Evolutionary conservation across 1,140 invertebrate species (phyloP).

Genomic region (Saccostrea echinata): DNA sequence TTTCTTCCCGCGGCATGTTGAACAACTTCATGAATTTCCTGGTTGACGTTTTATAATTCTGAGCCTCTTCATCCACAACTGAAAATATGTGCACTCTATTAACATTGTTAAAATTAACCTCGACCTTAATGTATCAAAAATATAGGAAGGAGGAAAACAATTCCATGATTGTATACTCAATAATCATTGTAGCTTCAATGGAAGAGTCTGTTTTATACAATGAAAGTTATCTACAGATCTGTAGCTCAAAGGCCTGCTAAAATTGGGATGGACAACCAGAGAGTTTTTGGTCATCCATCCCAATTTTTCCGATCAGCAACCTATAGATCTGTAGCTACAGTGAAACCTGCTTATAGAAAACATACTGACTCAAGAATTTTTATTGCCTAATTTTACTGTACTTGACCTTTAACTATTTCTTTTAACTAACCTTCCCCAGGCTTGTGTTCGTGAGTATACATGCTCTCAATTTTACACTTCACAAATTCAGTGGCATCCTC

Average conservation of each 20-base stretch:
- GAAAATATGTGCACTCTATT: not conserved
- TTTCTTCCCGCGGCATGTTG: slow-evolving; percentile 94
- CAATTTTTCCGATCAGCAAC: too few relatives aligned
- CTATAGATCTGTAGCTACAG: too few relatives aligned
- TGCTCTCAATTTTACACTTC: slow-evolving; percentile 96
- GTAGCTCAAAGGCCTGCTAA: too few relatives aligned
- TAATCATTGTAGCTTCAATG: too few relatives aligned
- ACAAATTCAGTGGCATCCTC: slow-evolving; percentile 98
- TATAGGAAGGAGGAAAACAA: not conserved
- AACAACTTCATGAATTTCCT: slow-evolving; percentile 94
- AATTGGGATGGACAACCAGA: too few relatives aligned
- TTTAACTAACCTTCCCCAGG: slow-evolving; percentile 67
- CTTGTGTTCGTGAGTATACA: slow-evolving; percentile 84
- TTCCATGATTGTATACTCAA: too few relatives aligned
- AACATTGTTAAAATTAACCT: not conserved
- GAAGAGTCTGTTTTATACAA: not conserved
- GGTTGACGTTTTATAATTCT: slow-evolving; percentile 89
- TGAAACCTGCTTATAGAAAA: too few relatives aligned
- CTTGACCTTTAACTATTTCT: not conserved
- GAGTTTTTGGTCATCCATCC: too few relatives aligned
- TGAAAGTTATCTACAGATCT: too few relatives aligned
- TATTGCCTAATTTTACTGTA: not conserved
- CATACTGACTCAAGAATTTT: too few relatives aligned
- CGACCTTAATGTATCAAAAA: too few relatives aligned
- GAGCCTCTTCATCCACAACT: slow-evolving; percentile 88